Conservation (phyloP, 1,140 invertebrate genomes). For the Bombus difficillimus region DNA sequence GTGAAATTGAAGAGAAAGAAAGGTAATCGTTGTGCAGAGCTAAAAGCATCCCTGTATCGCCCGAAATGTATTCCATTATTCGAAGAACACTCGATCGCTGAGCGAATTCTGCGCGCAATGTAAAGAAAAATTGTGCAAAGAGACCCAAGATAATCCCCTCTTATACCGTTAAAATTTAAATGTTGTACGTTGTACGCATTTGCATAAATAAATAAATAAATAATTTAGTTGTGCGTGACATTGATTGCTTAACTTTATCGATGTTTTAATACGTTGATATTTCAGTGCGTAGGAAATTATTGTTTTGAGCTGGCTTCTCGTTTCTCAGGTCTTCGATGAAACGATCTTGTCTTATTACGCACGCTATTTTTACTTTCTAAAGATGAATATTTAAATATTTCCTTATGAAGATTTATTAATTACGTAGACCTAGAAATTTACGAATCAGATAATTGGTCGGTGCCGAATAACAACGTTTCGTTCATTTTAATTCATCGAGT, state of each 20-base stretch:
- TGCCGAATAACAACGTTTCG: not conserved
- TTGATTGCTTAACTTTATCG: not conserved
- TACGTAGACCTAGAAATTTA: too few species aligned
- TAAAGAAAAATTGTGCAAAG: not conserved
- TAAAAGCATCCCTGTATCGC: not conserved
- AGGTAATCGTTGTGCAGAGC: not conserved
- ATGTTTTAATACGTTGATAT: not conserved
- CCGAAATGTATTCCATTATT: constrained; percentile 16
- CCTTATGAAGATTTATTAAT: too few species aligned
- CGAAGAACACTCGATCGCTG: not conserved
- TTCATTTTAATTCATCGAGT: not conserved
- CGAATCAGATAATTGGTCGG: too few species aligned
- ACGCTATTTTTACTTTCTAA: not conserved
- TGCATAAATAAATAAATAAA: not conserved
- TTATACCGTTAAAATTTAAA: too few species aligned
- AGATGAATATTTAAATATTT: too few species aligned
- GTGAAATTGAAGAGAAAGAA: not conserved
- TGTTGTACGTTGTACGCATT: too few species aligned
- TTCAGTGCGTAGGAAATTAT: not conserved
- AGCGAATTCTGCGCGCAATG: not conserved
- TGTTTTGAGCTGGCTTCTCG: not conserved
- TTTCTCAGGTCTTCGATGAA: not conserved
- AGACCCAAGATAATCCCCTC: not conserved
- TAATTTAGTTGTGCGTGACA: not conserved
- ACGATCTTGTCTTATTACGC: not conserved